These are phyloP conservation scores for Lipophrys pholis DNA, from an alignment of 2,113 vertebrate genomes.

Conservation along the genomic window DNA sequence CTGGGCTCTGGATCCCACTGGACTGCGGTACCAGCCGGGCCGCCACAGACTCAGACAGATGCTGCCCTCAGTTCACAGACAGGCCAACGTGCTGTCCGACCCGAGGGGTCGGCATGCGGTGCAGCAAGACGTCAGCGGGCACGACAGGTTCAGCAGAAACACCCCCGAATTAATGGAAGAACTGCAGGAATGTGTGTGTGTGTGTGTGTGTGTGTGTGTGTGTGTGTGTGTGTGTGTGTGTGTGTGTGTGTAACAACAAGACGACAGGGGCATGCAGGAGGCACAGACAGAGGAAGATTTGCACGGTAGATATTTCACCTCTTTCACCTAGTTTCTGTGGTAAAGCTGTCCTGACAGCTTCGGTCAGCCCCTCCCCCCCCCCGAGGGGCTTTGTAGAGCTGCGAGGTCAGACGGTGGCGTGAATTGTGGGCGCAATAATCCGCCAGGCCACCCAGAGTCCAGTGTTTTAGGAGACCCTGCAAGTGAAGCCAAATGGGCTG, in stretches of 20 bases:
- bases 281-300: constrained; percentile 1
- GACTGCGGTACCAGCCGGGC: constrained; percentile 12
- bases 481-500: constrained; percentile 38
- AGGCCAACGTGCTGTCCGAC: constrained; percentile 32
- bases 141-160: constrained; percentile 30
- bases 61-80: constrained; percentile 59
- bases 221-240: constrained; percentile 1
- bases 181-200: constrained; percentile 47
- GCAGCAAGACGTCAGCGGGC: constrained; percentile 52
- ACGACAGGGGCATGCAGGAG: background rate
- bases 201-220: constrained; percentile 18
- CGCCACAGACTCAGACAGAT: constrained; percentile 15
- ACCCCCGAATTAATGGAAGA: constrained; percentile 31
- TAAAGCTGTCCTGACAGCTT: constrained; percentile 30
- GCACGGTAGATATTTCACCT: background rate
- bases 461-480: constrained; percentile 38
- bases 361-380: constrained; percentile 1
- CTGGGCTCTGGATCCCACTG: constrained; percentile 13
- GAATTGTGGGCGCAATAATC: constrained; percentile 34
- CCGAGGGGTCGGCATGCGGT: constrained; percentile 42
- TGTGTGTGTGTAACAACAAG: constrained; percentile 3
- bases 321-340: constrained; percentile 9
- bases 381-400: constrained; percentile 6
- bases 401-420: constrained; percentile 24
- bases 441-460: constrained; percentile 46